phyloP scores from a whole-genome alignment of 92 coral and sea anemone genomes.

The Nematostella vectensis region DNA sequence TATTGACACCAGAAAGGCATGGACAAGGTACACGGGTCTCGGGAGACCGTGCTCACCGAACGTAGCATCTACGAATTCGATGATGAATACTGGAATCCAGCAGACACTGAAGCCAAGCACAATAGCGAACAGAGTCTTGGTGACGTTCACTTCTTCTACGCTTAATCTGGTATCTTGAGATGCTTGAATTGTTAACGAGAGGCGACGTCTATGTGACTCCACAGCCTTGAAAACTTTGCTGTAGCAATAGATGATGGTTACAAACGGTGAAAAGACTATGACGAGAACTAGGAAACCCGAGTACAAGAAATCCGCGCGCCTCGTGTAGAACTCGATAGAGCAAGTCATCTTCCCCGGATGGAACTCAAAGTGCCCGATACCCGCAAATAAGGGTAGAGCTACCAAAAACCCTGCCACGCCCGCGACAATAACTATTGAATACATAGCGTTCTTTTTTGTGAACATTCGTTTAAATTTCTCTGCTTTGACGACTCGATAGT shows the following conservation, averaged over 20 bases:
- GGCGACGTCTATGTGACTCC: slow-evolving; percentile 25
- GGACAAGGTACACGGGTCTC: slow-evolving; percentile 36
- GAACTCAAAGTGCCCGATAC: slow-evolving; percentile 34
- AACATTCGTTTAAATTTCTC: slow-evolving; percentile 28
- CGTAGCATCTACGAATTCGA: slow-evolving; percentile 41
- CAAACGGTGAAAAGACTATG: slow-evolving; percentile 29
- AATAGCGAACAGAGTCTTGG: slow-evolving; percentile 38
- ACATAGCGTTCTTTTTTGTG: slow-evolving; percentile 22
- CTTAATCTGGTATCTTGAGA: slow-evolving; percentile 8
- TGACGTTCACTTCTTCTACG: slow-evolving; percentile 42
- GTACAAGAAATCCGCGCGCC: slow-evolving; percentile 24
- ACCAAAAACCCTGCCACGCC: slow-evolving; percentile 25
- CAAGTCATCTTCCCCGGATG: slow-evolving; percentile 52
- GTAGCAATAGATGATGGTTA: slow-evolving; percentile 37
- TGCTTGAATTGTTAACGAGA: background rate
- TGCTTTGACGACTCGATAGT: slow-evolving; percentile 36
- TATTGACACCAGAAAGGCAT: slow-evolving; percentile 32
- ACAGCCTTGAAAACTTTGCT: slow-evolving; percentile 32
- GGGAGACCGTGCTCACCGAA: slow-evolving; percentile 33
- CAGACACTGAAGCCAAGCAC: slow-evolving; percentile 44
- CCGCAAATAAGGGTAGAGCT: slow-evolving; percentile 23
- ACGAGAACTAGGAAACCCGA: slow-evolving; percentile 29
- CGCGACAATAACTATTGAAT: slow-evolving; percentile 16
- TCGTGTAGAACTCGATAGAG: slow-evolving; percentile 30
- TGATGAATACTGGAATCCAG: slow-evolving; percentile 46